Percentiles rank a stretch among this genome's conserved stretches.
phyloP scores from a whole-genome alignment of 2,888 invertebrate species.

The Melanchra persicariae region DNA sequence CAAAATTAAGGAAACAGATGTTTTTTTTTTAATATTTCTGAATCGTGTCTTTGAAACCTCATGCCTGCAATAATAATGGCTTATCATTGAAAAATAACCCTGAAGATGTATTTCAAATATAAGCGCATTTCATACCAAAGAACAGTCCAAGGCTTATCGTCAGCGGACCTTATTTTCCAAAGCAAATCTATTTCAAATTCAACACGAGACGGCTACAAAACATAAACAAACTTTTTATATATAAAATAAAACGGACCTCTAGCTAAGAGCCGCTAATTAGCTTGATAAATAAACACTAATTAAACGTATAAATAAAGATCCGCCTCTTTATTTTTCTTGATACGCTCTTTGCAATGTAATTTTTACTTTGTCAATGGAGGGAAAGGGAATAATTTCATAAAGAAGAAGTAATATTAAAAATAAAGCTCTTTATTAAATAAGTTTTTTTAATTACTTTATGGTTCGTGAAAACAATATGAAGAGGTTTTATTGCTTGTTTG shows the following conservation, averaged over 20 bases:
- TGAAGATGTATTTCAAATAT: no score
- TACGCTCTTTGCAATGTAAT: slow-evolving; percentile 43
- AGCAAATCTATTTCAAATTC: slow-evolving; percentile 51
- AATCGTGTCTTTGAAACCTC: no score
- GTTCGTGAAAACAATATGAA: background rate
- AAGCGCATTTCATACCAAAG: background rate
- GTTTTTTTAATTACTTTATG: slow-evolving; percentile 3
- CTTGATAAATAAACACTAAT: slow-evolving; percentile 64
- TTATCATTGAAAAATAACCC: no score
- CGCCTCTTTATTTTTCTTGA: slow-evolving; percentile 41
- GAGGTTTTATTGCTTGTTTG: background rate
- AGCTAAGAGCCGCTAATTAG: slow-evolving; percentile 59
- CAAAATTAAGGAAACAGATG: no score
- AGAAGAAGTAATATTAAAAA: slow-evolving; percentile 6
- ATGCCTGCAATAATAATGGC: no score
- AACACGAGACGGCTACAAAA: slow-evolving; percentile 24
- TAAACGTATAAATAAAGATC: slow-evolving; percentile 63
- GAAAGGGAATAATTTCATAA: background rate
- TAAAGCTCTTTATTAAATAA: background rate
- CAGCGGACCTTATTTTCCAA: slow-evolving; percentile 8
- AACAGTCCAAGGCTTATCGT: background rate
- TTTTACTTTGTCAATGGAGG: slow-evolving; percentile 7
- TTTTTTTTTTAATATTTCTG: no score
- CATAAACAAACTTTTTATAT: slow-evolving; percentile 39
- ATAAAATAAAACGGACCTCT: slow-evolving; percentile 33